Evolutionary conservation across 2,113 vertebrate species (phyloP).

Genomic region (Montifringilla adamsi): DNA sequence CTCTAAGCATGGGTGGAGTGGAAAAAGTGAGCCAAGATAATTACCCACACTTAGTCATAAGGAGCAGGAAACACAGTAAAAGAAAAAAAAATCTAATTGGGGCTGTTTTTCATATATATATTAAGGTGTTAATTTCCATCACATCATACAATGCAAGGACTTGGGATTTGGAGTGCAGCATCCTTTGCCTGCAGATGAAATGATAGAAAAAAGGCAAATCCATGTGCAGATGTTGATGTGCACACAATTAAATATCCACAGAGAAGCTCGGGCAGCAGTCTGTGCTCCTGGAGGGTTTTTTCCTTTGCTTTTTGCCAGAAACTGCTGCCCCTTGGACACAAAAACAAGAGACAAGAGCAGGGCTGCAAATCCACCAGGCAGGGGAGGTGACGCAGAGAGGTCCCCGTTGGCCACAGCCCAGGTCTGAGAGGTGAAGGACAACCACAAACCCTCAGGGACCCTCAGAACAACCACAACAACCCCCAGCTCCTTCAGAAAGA

Average conservation of each 20-base stretch:
- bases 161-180: not conserved
- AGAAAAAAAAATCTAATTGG: constrained; percentile 66
- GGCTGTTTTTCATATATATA: constrained; percentile 53
- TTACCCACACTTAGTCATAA: constrained; percentile 79
- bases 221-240: not conserved
- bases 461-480: not conserved
- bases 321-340: not conserved
- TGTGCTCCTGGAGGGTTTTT: not conserved
- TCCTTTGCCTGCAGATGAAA: not conserved
- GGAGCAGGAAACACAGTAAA: constrained; percentile 76
- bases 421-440: not conserved
- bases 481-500: not conserved
- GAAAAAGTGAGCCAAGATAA: constrained; percentile 80
- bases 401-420: not conserved
- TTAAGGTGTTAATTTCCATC: constrained; percentile 77
- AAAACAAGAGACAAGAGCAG: not conserved
- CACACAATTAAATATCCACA: fast-evolving
- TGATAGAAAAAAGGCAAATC: not conserved
- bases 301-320: not conserved
- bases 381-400: not conserved
- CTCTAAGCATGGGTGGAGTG: constrained; percentile 75
- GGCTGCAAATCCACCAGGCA: not conserved
- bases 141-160: constrained; percentile 57
- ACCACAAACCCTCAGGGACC: not conserved
- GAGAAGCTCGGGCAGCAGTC: not conserved